Evolutionary conservation across 1,140 invertebrate genomes (phyloP), one percentile per base, ranked within the genome.

Genomic region (Drosophila jambulina): DNA sequence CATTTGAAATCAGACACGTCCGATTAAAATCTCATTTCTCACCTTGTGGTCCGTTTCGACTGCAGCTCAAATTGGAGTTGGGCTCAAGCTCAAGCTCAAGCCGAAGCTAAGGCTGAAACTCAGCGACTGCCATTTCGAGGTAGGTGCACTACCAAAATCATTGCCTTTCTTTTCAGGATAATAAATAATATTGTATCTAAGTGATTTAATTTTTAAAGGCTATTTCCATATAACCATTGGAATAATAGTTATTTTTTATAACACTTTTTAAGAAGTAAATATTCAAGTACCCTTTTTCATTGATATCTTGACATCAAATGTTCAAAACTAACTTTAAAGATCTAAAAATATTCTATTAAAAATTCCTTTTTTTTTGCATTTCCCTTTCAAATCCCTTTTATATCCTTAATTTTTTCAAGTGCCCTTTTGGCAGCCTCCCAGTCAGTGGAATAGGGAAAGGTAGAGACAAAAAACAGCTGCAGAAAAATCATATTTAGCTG

Each of bases 1-100:
- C 91, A 92, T 92, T 92, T 92, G 91, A 92, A 92, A 92, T 92
- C 91, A 92, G 91, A 92, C 91, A 92, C 91, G 91, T 92, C 91
- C 91, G 91, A 92, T 92, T 92, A 92, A 92, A 92, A 92, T 92
- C 91, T 92, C 88, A 92, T 92, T 92, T 92, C 91, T 92, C 91
- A 92, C 91, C 91, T 92, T 82, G 81, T 91, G 91, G 84, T 79
- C 58, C 78, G 79, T 49, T 72, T 67, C 68, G 75, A 72, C 77
- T 75, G 61, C 62, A 78, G 80, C 83, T 90, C 85, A 84, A 85
- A 85, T 82, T 83, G 85, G 84, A 75, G 75, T 72, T 77, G 62
- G 60, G 65, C 59, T 57, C 75, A 69, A 60, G 49, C 59, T 57
- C 75, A 68, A 59, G 49, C 46, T 38, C 42, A 29, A 25, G 45